These are phyloP conservation scores for Paraplagusia blochii DNA, from an alignment of 2,113 vertebrate species.

Conservation along the genomic window DNA sequence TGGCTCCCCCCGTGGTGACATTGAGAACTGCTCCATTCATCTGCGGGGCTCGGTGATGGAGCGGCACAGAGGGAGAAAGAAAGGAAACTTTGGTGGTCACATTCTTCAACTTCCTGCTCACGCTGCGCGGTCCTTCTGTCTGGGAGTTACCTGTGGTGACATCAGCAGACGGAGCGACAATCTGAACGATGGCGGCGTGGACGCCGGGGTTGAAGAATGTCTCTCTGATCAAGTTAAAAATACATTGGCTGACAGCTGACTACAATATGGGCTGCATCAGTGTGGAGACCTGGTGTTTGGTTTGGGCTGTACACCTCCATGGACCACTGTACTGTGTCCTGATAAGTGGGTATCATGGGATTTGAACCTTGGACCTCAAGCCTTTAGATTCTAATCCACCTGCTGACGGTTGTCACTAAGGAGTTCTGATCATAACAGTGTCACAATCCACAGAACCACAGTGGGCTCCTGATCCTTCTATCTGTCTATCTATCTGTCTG, in stretches of 20 bases:
- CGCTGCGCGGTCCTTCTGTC: slow-evolving; percentile 19
- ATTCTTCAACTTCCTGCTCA: slow-evolving; percentile 11
- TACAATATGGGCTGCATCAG: not conserved
- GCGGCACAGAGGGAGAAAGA: no score
- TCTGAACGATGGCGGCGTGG: not conserved
- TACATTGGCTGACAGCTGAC: not conserved
- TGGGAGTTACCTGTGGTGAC: slow-evolving; percentile 11
- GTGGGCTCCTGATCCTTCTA: no score
- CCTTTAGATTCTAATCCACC: no score
- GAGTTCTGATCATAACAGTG: no score
- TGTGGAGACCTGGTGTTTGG: not conserved
- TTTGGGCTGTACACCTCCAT: no score
- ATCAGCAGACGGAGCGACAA: slow-evolving; percentile 7
- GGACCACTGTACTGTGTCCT: no score
- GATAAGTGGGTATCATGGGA: no score
- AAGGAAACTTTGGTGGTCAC: slow-evolving; percentile 3
- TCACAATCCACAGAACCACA: no score
- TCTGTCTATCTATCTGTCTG: no score
- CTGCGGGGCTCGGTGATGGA: not conserved
- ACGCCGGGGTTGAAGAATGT: not conserved
- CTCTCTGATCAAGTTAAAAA: not conserved
- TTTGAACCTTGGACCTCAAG: no score
- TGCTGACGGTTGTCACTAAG: no score
- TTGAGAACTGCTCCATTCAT: slow-evolving; percentile 29
- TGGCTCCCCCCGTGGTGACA: slow-evolving; percentile 21